Percentiles rank a stretch among this genome's conserved stretches.
Conservation (phyloP, 1,140 invertebrate genomes). For the Drosophila gunungcola region DNA sequence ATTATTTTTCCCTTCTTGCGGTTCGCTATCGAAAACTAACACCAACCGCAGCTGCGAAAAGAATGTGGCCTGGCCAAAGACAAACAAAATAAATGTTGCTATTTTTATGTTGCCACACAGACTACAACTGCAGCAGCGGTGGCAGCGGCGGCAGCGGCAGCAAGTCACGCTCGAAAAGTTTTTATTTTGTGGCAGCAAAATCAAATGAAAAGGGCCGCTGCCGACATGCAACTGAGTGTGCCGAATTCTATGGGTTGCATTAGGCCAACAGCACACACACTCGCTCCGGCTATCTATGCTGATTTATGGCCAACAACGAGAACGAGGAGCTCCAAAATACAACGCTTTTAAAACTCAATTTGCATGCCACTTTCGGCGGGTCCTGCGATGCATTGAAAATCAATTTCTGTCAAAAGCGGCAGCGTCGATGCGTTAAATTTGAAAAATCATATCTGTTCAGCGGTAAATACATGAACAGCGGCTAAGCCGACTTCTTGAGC, state of each 20-base stretch:
- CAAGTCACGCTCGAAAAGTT: slow-evolving; percentile 80
- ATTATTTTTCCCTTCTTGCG: slow-evolving; percentile 49
- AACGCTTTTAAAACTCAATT: slow-evolving; percentile 78
- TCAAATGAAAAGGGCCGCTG: slow-evolving; percentile 73
- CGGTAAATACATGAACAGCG: slow-evolving; percentile 26
- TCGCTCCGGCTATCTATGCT: slow-evolving; percentile 61
- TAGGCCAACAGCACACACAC: slow-evolving; percentile 42
- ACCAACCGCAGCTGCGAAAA: slow-evolving; percentile 49
- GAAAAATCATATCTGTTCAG: slow-evolving; percentile 60
- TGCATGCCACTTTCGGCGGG: slow-evolving; percentile 74
- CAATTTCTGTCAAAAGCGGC: slow-evolving; percentile 50
- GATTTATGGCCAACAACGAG: slow-evolving; percentile 68
- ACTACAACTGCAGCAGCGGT: slow-evolving; percentile 45
- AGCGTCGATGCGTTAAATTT: slow-evolving; percentile 77
- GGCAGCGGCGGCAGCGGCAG: slow-evolving; percentile 61
- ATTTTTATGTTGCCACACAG: slow-evolving; percentile 69
- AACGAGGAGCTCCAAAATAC: slow-evolving; percentile 37
- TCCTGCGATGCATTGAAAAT: slow-evolving; percentile 43
- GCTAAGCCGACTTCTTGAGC: slow-evolving; percentile 33
- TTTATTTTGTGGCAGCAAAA: slow-evolving; percentile 80
- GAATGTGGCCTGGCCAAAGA: slow-evolving; percentile 65
- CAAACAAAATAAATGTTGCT: slow-evolving; percentile 65
- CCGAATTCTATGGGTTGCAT: slow-evolving; percentile 60
- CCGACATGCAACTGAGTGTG: slow-evolving; percentile 42
- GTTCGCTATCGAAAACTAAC: slow-evolving; percentile 70